Base-by-base conservation (phyloP, 2,888 invertebrate species). In the Litoditis marina region DNA sequence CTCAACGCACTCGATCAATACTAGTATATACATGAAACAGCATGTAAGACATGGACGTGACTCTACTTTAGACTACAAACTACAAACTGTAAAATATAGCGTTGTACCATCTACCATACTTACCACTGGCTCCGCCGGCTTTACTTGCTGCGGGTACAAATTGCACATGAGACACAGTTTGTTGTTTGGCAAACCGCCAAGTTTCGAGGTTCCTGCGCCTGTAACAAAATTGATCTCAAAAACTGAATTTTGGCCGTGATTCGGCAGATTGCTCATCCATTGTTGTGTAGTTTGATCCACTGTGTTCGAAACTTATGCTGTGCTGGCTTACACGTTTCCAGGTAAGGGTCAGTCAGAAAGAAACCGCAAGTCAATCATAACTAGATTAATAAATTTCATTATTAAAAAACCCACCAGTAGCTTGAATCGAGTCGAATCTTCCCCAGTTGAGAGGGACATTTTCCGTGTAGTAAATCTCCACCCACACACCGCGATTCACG, bases 381-480 rank as follows among this genome's bases (percentile, higher is more conserved):
- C n/a, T n/a, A n/a, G n/a, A n/a, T n/a, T n/a, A n/a, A n/a, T n/a
- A n/a, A n/a, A n/a, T n/a, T n/a, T n/a, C 42, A 42, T 30, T 22
- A 6, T 28, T 52, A 2, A 16, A 13, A 22, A 1, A 50, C 61
- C 34, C 19, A 63, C 70, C 78, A 22, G 66, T 69, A 5, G 74
- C 71, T 8, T 62, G 28, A 44, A 78, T 73, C 5, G 61, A 53
- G 6, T 70, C 63, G 62, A 78, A 76, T 27, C 64, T 58, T 7
- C 77, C 76, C 68, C 66, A 64, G 34, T 65, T 49, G 28, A 80
- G 52, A 30, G 72, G 74, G 28, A 82, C 65, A 62, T 78, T 65
- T 53, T 80, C 81, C 5, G 82, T 80, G 60, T 74, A 82, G 55
- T 74, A 79, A 31, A 79, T 50, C 59, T 82, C 82, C 16, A 82